phyloP scores from a whole-genome alignment of 2,888 invertebrate genomes.

The Phymatocera aterrima region DNA sequence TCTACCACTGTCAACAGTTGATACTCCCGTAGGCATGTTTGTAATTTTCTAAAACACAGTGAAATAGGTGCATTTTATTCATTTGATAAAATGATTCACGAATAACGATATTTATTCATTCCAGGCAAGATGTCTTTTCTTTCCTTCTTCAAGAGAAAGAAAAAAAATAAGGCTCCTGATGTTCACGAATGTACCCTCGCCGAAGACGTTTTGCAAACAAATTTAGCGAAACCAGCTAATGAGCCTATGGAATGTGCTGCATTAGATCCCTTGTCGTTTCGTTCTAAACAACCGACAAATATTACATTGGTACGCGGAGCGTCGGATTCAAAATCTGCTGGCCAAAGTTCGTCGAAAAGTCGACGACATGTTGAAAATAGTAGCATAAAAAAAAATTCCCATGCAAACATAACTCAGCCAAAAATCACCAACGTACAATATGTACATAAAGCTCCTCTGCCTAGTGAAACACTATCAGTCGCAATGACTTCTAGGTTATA shows the following conservation, averaged over 20 bases:
- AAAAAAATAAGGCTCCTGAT: not conserved
- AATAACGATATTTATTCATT: not conserved
- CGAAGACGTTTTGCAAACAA: conserved; percentile 9
- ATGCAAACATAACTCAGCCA: not conserved
- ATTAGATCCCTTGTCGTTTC: not conserved
- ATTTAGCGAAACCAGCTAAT: not conserved
- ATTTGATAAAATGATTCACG: not conserved
- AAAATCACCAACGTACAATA: not conserved
- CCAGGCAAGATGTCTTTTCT: not conserved
- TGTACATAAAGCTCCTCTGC: not conserved
- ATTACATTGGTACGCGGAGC: not conserved
- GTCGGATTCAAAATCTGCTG: not conserved
- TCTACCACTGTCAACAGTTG: too few species aligned
- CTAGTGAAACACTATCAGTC: not conserved
- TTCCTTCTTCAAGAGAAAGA: not conserved
- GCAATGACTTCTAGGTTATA: not conserved
- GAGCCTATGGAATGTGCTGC: not conserved
- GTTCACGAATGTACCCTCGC: not conserved
- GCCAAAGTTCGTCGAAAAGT: not conserved
- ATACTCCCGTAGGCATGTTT: too few species aligned
- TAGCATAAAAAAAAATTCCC: not conserved
- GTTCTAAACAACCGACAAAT: not conserved
- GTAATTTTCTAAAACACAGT: too few species aligned
- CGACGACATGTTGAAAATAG: too few species aligned
- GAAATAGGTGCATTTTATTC: too few species aligned